Conservation (phyloP, 2,113 vertebrate species). For the Strix uralensis region DNA sequence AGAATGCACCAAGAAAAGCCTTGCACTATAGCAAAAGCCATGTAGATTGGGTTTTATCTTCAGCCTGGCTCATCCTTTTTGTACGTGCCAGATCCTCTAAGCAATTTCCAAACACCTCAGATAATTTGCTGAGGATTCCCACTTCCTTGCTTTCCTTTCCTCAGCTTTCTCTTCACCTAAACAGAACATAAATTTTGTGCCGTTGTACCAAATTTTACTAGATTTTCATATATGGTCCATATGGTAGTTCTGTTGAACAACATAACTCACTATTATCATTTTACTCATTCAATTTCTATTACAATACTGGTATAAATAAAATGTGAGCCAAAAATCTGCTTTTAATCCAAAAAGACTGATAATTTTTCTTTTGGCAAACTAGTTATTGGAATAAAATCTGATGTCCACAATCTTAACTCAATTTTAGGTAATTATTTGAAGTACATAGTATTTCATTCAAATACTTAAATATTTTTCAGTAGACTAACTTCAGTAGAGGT, state of each 20-base stretch:
- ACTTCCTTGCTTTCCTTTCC: neutral
- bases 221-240: neutral
- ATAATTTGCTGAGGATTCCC: neutral
- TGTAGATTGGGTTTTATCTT: neutral
- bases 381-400: neutral
- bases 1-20: neutral
- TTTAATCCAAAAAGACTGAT: neutral
- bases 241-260: neutral
- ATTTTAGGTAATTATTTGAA: neutral
- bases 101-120: neutral
- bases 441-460: neutral
- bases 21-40: neutral
- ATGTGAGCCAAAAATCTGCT: neutral
- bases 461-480: neutral
- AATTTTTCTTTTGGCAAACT: neutral
- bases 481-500: neutral
- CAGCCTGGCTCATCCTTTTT: neutral
- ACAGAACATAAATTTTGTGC: neutral
- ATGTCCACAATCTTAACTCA: neutral
- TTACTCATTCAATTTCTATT: neutral
- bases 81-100: neutral
- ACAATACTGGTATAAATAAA: neutral
- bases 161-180: neutral
- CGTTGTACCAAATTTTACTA: neutral
- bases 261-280: neutral